Evolutionary conservation across 2,113 vertebrate genomes (phyloP).

Genomic region (Apteryx owenii): DNA sequence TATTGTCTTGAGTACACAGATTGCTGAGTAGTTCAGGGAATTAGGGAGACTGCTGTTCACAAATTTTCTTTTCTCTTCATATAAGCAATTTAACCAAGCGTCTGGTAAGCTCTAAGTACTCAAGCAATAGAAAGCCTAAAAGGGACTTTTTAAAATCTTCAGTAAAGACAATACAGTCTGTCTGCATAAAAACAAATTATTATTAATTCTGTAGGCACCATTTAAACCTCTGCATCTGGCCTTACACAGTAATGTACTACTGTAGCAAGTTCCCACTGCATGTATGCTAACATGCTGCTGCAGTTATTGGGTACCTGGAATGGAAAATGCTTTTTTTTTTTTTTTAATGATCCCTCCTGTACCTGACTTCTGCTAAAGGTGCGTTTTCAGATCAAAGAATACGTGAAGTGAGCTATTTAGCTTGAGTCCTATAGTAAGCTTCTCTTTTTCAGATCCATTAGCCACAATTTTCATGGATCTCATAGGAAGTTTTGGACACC

Average conservation of each 20-base stretch:
- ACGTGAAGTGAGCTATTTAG: conserved; percentile 1
- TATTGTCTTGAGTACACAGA: conserved; percentile 41
- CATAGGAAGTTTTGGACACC: not conserved
- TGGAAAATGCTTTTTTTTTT: not conserved
- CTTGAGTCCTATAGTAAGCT: not conserved
- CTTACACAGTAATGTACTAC: not conserved
- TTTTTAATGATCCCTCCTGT: not conserved
- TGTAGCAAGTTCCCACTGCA: not conserved
- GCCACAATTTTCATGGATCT: not conserved
- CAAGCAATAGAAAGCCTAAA: conserved; percentile 42
- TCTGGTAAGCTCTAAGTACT: conserved; percentile 26
- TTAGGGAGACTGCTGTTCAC: conserved; percentile 47
- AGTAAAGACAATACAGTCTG: conserved; percentile 15
- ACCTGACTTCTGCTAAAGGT: not conserved
- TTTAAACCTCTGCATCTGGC: not conserved
- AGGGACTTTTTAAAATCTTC: not conserved
- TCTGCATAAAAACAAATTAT: conserved; percentile 30
- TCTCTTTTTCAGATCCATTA: not conserved
- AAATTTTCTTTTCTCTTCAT: conserved; percentile 30
- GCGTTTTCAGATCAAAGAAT: not conserved
- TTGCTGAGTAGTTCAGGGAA: conserved; percentile 51
- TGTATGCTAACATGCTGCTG: no score
- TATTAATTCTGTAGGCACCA: not conserved
- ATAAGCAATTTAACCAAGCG: conserved; percentile 51
- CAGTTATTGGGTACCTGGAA: not conserved